Evolutionary conservation across 2,888 invertebrate genomes (phyloP), one percentile per base, ranked within the genome.

Genomic region (Mesorhabditis spiculigera): DNA sequence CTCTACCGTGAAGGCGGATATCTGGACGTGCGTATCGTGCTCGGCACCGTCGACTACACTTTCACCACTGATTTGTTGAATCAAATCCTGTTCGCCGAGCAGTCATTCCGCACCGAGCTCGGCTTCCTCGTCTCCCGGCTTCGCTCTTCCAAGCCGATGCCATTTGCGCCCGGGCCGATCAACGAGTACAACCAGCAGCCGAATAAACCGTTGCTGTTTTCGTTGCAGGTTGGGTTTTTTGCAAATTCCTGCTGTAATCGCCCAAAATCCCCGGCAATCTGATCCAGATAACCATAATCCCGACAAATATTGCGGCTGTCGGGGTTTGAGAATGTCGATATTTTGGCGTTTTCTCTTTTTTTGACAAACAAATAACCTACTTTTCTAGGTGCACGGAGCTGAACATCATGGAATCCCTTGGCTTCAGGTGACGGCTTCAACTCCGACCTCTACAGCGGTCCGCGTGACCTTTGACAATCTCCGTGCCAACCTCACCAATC

Each of bases 61-160:
- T 90, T 98, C 45, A 95, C 96, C 28, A 98, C 98, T 0, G 97
- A 98, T 88, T 89, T 97, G 69, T 90, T 98, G 58, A 98, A 98
- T 88, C 97, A 98, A 87, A 90, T 98, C 70, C 95, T 98, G 5
- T 96, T 98, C 87, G 96, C 97, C 63, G 97, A 97, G 88, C 96
- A 97, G 88, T 96, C 96, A 0, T 96, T 97, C 86, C 69, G 82
- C 93, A 79, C 89, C 90, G 97, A 98, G 89, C 63, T 78, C 10
- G 66, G 70, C 5, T 71, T 73, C 1, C 72, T 78, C 13, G 72
- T 78, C 43, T 70, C 74, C 62, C 68, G 74, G 62, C 67, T 74
- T 6, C 16, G 41, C 2, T 63, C 16, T 43, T n/a, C 45, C 16
- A 44, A 43, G n/a, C 66, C 64, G 16, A 58, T 28, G n/a, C 65